Conservation (phyloP, 2,888 invertebrate genomes). For the Volucella inanis region DNA sequence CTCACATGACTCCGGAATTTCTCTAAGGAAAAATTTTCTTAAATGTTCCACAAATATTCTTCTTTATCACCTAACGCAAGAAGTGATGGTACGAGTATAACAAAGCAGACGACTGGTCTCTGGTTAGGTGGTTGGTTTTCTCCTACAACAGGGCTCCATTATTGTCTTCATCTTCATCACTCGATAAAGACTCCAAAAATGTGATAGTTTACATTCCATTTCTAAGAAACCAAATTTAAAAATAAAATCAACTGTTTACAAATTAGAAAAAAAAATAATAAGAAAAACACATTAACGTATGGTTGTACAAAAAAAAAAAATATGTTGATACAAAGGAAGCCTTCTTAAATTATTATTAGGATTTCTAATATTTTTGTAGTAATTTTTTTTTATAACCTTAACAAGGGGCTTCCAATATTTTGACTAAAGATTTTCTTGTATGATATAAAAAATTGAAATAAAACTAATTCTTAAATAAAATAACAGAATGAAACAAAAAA, state of each 20-base stretch:
- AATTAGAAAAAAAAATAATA: slow-evolving; percentile 14
- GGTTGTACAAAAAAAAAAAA: slow-evolving; percentile 52
- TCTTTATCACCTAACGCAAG: too few species aligned
- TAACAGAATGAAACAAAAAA: slow-evolving; percentile 1
- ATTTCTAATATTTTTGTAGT: slow-evolving; percentile 59
- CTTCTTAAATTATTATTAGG: slow-evolving; percentile 51
- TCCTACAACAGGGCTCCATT: too few species aligned
- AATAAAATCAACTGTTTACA: slow-evolving; percentile 13
- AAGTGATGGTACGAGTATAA: too few species aligned
- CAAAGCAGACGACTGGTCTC: too few species aligned
- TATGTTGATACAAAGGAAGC: slow-evolving; percentile 62
- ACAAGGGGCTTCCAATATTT: slow-evolving; percentile 64
- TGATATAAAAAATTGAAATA: slow-evolving; percentile 34
- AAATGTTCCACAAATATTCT: too few species aligned
- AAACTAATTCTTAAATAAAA: slow-evolving; percentile 16
- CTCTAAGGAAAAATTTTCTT: too few species aligned
- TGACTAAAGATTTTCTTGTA: slow-evolving; percentile 53
- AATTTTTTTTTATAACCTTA: slow-evolving; percentile 45
- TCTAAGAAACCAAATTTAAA: not conserved
- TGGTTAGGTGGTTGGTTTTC: too few species aligned
- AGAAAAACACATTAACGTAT: slow-evolving; percentile 25
- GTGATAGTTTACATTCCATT: slow-evolving; percentile 13
- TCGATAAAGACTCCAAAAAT: not conserved
- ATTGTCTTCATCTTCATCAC: too few species aligned
- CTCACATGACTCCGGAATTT: too few species aligned